Evolutionary conservation across 2,113 vertebrate genomes (phyloP).

Genomic region (Callocephalon fimbriatum): DNA sequence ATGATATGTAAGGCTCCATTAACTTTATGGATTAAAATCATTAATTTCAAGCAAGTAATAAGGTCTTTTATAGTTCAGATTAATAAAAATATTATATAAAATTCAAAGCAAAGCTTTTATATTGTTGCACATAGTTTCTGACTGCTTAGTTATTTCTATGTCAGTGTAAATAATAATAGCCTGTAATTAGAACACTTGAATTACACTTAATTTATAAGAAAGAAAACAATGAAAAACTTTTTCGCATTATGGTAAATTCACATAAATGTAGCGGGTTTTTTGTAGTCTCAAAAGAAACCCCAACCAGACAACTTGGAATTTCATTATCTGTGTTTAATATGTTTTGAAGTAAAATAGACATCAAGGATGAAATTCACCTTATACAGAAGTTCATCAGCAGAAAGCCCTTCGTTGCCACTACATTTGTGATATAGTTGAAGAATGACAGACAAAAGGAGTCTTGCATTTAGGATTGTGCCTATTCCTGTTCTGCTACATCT

Average conservation of each 20-base stretch:
- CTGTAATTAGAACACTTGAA: not conserved
- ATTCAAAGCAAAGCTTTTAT: not conserved
- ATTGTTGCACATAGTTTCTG: not conserved
- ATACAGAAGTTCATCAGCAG: not conserved
- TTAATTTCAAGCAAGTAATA: not conserved
- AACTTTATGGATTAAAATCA: not conserved
- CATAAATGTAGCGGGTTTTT: rapidly evolving
- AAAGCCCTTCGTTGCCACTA: not conserved
- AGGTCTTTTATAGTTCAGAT: not conserved
- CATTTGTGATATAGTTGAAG: not conserved
- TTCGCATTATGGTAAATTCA: not conserved
- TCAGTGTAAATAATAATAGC: not conserved
- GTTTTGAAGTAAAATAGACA: not conserved
- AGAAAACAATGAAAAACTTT: not conserved
- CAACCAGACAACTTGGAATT: not conserved
- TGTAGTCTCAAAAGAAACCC: not conserved
- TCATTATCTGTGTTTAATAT: not conserved
- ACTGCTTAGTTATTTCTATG: not conserved
- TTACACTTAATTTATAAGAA: not conserved
- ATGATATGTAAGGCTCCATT: not conserved
- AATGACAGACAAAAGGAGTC: not conserved
- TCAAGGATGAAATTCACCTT: not conserved
- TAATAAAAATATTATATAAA: not conserved
- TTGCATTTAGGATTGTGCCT: not conserved
- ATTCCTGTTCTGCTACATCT: not conserved